Base-by-base conservation (phyloP, 1,140 invertebrate genomes). In the Drosophila pachea region DNA sequence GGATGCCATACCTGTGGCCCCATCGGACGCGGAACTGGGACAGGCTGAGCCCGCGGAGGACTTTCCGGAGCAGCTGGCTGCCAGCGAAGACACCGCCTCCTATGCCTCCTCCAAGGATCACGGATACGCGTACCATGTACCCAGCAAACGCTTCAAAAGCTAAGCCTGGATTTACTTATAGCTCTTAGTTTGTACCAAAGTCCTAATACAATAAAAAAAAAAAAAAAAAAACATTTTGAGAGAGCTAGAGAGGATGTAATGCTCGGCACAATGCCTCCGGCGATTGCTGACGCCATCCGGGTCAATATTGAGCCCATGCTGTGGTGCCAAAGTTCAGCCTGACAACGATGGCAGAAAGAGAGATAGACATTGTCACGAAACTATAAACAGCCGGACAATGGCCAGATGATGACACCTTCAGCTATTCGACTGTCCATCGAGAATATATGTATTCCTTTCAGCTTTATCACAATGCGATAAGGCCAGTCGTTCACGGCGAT, bases 81-180 rank as follows among this genome's bases (percentile, higher is more conserved):
- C 55, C 2, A 40, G 47, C 32, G 49, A n/a, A 2, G 38, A 62
- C 14, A 72, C 38, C 43, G 35, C 55, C 9, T 35, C 42, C 47
- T 70, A 73, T 54, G 60, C 59, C 45, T 78, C 70, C n/a, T 68
- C 78, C 4, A 73, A 67, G 32, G 59, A 40, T 22, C 73, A 79
- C 38, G 81, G 81, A 7, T 86, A 86, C 43, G 75, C 76, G 14
- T 86, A 86, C 36, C 73, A 72, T 32, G 68, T 77, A 71, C 81
- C 81, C 52, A 86, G 76, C 43, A 62, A 66, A 43, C 76, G 71
- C 32, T 86, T 86, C 49, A 86, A 81, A 55, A 81, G 81, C 36
- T 86, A 68, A 86, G 42, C 16, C 12, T 35, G 14, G 29, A 12
- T 45, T 29, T 12, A 22, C 42, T 54, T 52, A 40, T 4, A 22